Percentiles rank a stretch among this genome's conserved stretches.
phyloP scores from a whole-genome alignment of 1,140 invertebrate genomes.

The Drosophila sp. region DNA sequence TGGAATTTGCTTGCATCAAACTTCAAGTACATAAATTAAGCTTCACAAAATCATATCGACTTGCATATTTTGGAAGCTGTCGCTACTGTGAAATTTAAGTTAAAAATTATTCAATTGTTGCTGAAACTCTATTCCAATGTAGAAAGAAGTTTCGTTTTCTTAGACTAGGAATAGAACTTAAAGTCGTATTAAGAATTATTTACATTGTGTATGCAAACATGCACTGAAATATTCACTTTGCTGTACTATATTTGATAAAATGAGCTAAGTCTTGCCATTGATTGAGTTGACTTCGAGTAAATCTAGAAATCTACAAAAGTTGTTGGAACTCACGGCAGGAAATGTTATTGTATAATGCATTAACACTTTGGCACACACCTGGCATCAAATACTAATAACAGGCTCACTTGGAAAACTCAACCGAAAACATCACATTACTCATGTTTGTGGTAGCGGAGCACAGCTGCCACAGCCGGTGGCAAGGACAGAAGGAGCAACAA shows the following conservation, averaged over 20 bases:
- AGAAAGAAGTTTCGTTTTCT: not conserved
- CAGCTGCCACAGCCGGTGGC: conserved; percentile 42
- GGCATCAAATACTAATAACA: conserved; percentile 31
- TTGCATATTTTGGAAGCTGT: not conserved
- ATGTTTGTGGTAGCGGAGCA: conserved; percentile 70
- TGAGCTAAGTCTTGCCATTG: conserved; percentile 57
- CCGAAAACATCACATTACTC: conserved; percentile 70
- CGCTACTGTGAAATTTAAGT: not conserved
- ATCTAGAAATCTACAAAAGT: conserved; percentile 35
- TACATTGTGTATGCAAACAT: too few relatives aligned
- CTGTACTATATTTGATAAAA: not conserved
- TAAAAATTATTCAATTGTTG: conserved; percentile 14
- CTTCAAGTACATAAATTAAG: conserved; percentile 31
- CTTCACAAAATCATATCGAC: not conserved
- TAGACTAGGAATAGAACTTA: too few relatives aligned
- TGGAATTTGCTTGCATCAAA: conserved; percentile 10
- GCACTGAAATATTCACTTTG: too few relatives aligned
- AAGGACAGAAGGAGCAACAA: conserved; percentile 32
- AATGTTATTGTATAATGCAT: conserved; percentile 62
- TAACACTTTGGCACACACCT: conserved; percentile 65
- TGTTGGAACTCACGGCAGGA: conserved; percentile 3
- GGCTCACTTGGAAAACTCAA: conserved; percentile 26
- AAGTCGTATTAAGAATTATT: too few relatives aligned
- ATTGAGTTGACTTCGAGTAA: conserved; percentile 61
- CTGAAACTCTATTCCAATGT: not conserved